These are phyloP conservation scores for Sebastes oblongus DNA, from an alignment of 2,797 vertebrate species.

Conservation along the genomic window DNA sequence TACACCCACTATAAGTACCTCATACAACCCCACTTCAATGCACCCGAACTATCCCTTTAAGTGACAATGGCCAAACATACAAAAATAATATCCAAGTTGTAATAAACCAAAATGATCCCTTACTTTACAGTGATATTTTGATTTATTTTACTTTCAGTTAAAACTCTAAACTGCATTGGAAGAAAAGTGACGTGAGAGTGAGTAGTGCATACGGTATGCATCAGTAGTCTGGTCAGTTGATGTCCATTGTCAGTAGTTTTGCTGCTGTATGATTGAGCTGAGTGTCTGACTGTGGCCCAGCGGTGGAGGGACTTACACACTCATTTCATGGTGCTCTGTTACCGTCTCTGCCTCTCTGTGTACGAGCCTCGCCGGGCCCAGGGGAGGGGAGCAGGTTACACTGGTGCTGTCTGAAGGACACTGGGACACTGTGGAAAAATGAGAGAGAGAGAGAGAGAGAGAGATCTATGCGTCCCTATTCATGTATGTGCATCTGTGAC, in stretches of 20 bases:
- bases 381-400: constrained; percentile 65
- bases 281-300: constrained; percentile 18
- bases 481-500: background rate
- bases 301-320: constrained; percentile 26
- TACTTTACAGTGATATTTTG: background rate
- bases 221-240: background rate
- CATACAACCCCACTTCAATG: too few relatives aligned
- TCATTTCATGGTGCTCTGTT: constrained; percentile 54
- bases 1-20: too few relatives aligned
- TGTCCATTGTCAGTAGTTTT: background rate
- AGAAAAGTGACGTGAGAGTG: background rate
- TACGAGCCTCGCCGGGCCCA: constrained; percentile 36
- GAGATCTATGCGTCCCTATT: background rate
- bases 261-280: constrained; percentile 12
- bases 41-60: too few relatives aligned
- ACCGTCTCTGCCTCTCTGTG: constrained; percentile 30
- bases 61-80: background rate
- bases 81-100: background rate
- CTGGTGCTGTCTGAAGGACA: constrained; percentile 71
- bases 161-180: background rate
- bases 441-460: background rate
- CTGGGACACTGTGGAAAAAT: constrained; percentile 19
- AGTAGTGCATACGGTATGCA: background rate
- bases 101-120: background rate
- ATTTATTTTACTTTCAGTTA: background rate